Conservation (phyloP, 2,797 vertebrate genomes). For the Micropoecilia bifurca region DNA sequence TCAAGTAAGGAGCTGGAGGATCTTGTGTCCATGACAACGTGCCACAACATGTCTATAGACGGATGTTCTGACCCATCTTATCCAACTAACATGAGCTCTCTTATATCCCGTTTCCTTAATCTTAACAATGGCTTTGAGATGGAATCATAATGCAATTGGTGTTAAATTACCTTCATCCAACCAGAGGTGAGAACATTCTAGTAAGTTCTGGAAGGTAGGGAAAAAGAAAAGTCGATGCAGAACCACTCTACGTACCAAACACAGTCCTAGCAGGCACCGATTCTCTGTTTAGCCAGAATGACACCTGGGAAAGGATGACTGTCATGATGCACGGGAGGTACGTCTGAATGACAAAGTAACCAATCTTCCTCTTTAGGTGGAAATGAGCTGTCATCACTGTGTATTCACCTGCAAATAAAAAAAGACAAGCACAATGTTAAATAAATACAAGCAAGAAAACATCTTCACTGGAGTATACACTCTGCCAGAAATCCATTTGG, state of each 20-base stretch:
- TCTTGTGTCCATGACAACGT: too few relatives aligned
- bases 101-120: not conserved
- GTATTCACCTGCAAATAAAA: constrained; percentile 88
- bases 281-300: constrained; percentile 98
- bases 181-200: not conserved
- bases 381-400: constrained; percentile 99
- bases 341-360: constrained; percentile 99
- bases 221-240: not conserved
- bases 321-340: constrained; percentile 99
- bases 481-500: not conserved
- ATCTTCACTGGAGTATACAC: not conserved
- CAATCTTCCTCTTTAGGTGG: constrained; percentile 98
- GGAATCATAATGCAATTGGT: constrained; percentile 5
- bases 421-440: not conserved
- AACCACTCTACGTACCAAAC: constrained; percentile 86
- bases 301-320: constrained; percentile 98
- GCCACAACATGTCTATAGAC: not conserved
- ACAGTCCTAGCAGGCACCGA: constrained; percentile 97
- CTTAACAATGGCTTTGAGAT: constrained; percentile 4
- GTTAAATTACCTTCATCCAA: constrained; percentile 3
- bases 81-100: not conserved
- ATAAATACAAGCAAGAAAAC: not conserved
- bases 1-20: too few relatives aligned
- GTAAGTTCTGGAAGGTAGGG: not conserved
- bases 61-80: not conserved